Evolutionary conservation across 2,113 vertebrate genomes (phyloP).

Genomic region (Galemys pyrenaicus): DNA sequence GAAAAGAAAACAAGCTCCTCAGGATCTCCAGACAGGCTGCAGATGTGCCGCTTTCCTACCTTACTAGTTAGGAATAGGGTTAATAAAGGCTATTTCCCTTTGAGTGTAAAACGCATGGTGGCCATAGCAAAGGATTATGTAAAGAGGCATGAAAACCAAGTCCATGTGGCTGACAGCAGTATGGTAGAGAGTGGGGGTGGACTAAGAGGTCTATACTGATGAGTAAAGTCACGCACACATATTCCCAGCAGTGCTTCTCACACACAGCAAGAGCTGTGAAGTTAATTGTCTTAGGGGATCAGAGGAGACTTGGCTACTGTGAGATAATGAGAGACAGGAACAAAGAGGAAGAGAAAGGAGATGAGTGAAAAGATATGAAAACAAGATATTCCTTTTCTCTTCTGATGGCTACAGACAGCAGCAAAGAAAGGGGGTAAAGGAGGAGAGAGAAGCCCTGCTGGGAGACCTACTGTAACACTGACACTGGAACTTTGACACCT

Average conservation of each 20-base stretch:
- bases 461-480: rapidly evolving
- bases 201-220: no score
- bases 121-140: neutral
- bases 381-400: neutral
- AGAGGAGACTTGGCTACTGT: neutral
- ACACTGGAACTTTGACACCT: rapidly evolving
- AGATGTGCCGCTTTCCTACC: neutral
- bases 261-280: neutral
- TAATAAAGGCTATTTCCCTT: neutral
- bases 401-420: neutral
- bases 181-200: neutral
- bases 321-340: no score
- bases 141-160: neutral
- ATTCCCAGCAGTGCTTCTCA: neutral
- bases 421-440: neutral
- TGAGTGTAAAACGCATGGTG: neutral
- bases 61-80: no score
- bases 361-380: neutral
- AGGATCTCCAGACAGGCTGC: rapidly evolving
- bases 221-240: neutral
- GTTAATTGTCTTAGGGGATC: neutral
- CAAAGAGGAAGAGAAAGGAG: no score
- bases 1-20: neutral
- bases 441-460: no score
- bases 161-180: neutral